Conservation (phyloP, 2,797 vertebrate species). For the Gobionotothen gibberifrons region DNA sequence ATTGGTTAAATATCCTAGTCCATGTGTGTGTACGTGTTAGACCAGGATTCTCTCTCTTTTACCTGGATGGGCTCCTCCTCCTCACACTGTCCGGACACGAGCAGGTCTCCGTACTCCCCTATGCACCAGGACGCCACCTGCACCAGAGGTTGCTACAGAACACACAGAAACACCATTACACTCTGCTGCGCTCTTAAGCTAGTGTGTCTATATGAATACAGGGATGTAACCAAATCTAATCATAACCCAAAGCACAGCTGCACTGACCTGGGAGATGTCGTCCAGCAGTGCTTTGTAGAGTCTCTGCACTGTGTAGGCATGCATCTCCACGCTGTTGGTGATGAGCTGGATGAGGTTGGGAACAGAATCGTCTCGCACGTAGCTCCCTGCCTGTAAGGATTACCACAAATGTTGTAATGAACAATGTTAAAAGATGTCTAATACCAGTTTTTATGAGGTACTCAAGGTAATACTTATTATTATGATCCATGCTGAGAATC, state of each 20-base stretch:
- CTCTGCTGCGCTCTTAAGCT: not conserved
- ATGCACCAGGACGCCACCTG: slow-evolving; percentile 99
- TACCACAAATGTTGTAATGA: slow-evolving; percentile 15
- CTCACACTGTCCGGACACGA: slow-evolving; percentile 97
- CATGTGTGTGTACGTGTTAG: not conserved
- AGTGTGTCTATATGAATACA: not conserved
- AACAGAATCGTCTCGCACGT: slow-evolving; percentile 97
- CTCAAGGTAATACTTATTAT: slow-evolving; percentile 18
- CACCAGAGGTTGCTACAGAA: slow-evolving; percentile 93
- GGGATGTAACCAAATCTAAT: not conserved
- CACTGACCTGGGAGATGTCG: slow-evolving; percentile 95
- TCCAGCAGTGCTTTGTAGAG: slow-evolving; percentile 98
- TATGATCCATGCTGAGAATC: slow-evolving; percentile 21
- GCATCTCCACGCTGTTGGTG: slow-evolving; percentile 99
- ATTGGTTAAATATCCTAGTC: not conserved
- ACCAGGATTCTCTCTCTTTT: slow-evolving; percentile 33
- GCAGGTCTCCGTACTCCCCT: slow-evolving; percentile 97
- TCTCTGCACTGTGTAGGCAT: slow-evolving; percentile 98
- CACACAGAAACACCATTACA: slow-evolving; percentile 37
- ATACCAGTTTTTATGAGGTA: slow-evolving; percentile 16
- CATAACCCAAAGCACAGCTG: slow-evolving; percentile 9
- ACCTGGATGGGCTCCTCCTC: slow-evolving; percentile 99
- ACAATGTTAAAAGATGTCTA: slow-evolving; percentile 2
- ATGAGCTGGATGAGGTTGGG: slow-evolving; percentile 99
- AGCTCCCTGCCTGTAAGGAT: slow-evolving; percentile 93